Evolutionary conservation across 2,888 invertebrate genomes (phyloP).

Genomic region (Polyommatus icarus): DNA sequence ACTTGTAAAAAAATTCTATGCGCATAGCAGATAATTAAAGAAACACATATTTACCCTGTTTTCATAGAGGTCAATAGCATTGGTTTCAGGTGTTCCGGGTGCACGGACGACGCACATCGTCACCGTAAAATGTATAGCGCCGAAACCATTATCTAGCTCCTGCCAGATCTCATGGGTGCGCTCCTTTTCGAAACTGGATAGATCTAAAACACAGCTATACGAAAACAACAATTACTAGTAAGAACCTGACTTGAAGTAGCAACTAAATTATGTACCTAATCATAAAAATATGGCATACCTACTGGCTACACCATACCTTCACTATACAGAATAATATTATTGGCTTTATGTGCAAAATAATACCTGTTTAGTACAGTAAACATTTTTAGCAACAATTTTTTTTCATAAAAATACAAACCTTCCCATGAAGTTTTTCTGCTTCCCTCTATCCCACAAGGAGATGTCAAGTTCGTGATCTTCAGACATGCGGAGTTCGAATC

Average conservation of each 20-base stretch:
- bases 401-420: conserved; percentile 49
- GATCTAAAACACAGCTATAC: conserved; percentile 61
- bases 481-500: conserved; percentile 56
- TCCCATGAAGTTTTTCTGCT: conserved; percentile 68
- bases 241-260: too few relatives aligned
- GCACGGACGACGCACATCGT: conserved; percentile 58
- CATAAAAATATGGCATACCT: too few relatives aligned
- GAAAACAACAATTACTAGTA: conserved; percentile 17
- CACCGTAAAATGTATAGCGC: conserved; percentile 60
- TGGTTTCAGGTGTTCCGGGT: conserved; percentile 34
- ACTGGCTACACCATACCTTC: too few relatives aligned
- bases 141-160: conserved; percentile 62
- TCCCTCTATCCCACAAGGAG: conserved; percentile 66
- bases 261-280: too few relatives aligned
- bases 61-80: conserved; percentile 34
- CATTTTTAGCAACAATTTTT: neutral
- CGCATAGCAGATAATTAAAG: neutral
- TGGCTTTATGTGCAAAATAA: neutral
- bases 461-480: conserved; percentile 56
- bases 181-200: conserved; percentile 58
- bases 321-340: neutral
- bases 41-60: conserved; percentile 52
- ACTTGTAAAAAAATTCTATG: neutral
- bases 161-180: conserved; percentile 68
- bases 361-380: too few relatives aligned